Conservation (phyloP, 1,140 invertebrate genomes). For the Ctenoplectra terminalis region DNA sequence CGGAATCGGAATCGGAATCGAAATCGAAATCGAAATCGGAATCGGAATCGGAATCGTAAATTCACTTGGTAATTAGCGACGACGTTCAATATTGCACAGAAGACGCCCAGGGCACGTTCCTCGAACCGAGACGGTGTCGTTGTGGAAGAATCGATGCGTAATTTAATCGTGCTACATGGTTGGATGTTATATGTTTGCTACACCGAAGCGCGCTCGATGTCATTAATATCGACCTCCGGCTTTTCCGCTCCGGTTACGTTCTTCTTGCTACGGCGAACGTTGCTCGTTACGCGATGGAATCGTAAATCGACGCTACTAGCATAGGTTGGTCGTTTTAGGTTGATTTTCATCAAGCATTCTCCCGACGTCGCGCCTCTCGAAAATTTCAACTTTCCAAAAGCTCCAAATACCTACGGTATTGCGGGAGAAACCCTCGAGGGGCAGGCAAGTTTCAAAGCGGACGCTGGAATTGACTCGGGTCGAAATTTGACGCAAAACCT, state of each 20-base stretch:
- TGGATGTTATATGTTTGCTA: conserved; percentile 57
- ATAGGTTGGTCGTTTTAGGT: conserved; percentile 22
- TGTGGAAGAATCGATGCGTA: conserved; percentile 36
- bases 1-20: conserved; percentile 25
- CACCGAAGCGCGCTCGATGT: conserved; percentile 71
- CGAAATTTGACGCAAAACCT: conserved; percentile 21
- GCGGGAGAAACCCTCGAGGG: background rate
- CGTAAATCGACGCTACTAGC: conserved; percentile 47
- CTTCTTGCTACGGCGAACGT: conserved; percentile 10
- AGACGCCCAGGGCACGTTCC: background rate
- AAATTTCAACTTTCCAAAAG: background rate
- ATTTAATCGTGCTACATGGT: conserved; percentile 54
- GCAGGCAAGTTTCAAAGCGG: background rate
- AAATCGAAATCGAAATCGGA: conserved; percentile 9
- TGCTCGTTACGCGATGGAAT: conserved; percentile 38
- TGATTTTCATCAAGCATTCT: conserved; percentile 27
- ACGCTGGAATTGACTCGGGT: conserved; percentile 19
- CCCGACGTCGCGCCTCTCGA: background rate
- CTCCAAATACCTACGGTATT: too few species aligned
- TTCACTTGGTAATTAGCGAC: conserved; percentile 57
- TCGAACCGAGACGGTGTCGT: background rate
- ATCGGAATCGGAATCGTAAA: conserved; percentile 41
- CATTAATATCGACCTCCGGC: conserved; percentile 67
- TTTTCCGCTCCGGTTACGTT: conserved; percentile 20
- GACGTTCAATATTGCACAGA: conserved; percentile 47